Conservation (phyloP, 2,113 vertebrate species). For the Menidia beryllina region DNA sequence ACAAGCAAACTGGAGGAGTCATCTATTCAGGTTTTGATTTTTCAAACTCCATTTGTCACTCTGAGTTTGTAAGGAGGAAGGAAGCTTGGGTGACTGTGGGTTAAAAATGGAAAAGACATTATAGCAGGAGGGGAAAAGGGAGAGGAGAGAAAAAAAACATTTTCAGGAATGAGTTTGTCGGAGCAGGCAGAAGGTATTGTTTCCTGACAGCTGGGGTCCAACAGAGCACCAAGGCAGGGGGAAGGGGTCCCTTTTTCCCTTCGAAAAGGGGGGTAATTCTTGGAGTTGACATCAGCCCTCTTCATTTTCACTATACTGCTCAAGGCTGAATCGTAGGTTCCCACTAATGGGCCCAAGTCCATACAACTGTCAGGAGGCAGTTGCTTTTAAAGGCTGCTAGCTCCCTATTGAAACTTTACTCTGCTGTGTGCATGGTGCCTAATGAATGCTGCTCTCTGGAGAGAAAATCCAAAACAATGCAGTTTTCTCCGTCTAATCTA, state of each 20-base stretch:
- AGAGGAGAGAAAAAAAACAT: conserved; percentile 76
- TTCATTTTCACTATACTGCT: conserved; percentile 81
- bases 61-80: conserved; percentile 77
- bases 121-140: conserved; percentile 70
- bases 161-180: conserved; percentile 85
- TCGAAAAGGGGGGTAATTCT: conserved; percentile 81
- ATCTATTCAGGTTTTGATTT: conserved; percentile 67
- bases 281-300: conserved; percentile 83
- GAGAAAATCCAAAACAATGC: conserved; percentile 81
- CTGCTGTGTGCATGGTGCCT: conserved; percentile 76
- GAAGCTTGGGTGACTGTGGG: conserved; percentile 81
- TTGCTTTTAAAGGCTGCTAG: conserved; percentile 78
- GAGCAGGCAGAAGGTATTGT: conserved; percentile 84
- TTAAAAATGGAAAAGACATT: conserved; percentile 88
- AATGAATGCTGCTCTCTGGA: conserved; percentile 80
- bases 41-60: conserved; percentile 78
- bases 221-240: conserved; percentile 71
- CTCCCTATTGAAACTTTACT: conserved; percentile 79
- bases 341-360: conserved; percentile 82
- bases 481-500: conserved; percentile 83
- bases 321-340: conserved; percentile 80
- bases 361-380: conserved; percentile 83
- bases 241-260: conserved; percentile 78
- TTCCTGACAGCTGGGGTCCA: conserved; percentile 86
- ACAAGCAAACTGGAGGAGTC: conserved; percentile 58